These are phyloP conservation scores for Drosophila bocqueti DNA, from an alignment of 1,140 invertebrate genomes.

Conservation along the genomic window DNA sequence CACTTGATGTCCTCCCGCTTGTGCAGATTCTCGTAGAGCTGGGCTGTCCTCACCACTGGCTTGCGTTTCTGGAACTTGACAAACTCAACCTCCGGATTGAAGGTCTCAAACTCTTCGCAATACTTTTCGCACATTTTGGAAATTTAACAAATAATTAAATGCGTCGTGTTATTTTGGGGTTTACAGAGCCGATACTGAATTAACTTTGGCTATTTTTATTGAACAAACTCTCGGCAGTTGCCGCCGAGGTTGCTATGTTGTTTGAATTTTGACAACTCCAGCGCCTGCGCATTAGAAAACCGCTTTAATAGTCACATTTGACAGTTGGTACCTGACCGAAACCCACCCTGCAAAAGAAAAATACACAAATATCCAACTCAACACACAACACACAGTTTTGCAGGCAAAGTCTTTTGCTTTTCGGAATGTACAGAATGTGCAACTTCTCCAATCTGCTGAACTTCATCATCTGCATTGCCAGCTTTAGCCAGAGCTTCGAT, in stretches of 20 bases:
- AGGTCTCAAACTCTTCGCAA: conserved; percentile 73
- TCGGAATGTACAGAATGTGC: conserved; percentile 64
- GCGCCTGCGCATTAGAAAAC: conserved; percentile 41
- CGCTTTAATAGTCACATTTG: conserved; percentile 36
- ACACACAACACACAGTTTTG: conserved; percentile 16
- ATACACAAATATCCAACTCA: conserved; percentile 33
- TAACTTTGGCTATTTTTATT: conserved; percentile 16
- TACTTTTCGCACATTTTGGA: conserved; percentile 73
- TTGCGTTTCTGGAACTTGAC: conserved; percentile 77
- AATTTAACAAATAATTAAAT: conserved; percentile 26
- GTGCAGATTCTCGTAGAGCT: conserved; percentile 75
- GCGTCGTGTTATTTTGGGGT: conserved; percentile 6
- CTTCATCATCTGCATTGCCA: conserved; percentile 78
- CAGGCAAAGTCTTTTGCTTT: not conserved
- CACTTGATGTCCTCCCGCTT: conserved; percentile 76
- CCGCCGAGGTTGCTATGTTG: conserved; percentile 36
- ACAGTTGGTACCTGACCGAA: conserved; percentile 43
- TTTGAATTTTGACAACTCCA: conserved; percentile 47
- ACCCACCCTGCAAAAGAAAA: conserved; percentile 27
- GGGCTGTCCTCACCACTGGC: conserved; percentile 66
- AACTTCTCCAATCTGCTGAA: conserved; percentile 78
- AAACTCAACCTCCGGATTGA: conserved; percentile 77
- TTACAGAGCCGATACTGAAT: conserved; percentile 12
- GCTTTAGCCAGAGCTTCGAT: conserved; percentile 74
- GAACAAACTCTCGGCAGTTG: conserved; percentile 31